phyloP scores from a whole-genome alignment of 2,113 vertebrate species.

The Neolamprologus toae region DNA sequence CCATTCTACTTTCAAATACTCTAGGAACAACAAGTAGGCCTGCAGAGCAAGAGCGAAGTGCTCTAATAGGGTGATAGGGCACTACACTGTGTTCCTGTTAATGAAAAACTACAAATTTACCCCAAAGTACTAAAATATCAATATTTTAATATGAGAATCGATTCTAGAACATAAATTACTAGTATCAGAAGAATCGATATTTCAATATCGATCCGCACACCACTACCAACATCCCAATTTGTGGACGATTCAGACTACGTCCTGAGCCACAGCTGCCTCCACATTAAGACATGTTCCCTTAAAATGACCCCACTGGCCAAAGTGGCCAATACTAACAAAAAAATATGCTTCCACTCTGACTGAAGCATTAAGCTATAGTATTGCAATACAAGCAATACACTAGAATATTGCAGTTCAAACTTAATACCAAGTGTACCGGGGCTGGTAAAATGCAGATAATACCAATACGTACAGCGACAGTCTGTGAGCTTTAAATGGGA shows the following conservation, averaged over 20 bases:
- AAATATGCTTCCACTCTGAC: background rate
- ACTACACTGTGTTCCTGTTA: background rate
- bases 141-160: background rate
- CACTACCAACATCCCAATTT: background rate
- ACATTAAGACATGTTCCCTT: background rate
- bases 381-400: background rate
- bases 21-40: background rate
- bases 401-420: background rate
- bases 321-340: background rate
- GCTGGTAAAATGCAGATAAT: background rate
- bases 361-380: background rate
- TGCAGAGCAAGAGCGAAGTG: rapidly evolving
- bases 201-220: background rate
- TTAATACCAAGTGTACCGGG: background rate
- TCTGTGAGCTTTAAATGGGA: background rate
- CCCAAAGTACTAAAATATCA: background rate
- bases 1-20: background rate
- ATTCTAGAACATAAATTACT: background rate
- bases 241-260: background rate
- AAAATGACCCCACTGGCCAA: background rate
- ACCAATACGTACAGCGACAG: rapidly evolving
- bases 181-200: background rate
- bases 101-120: background rate
- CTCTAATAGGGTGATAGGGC: background rate
- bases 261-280: background rate